phyloP scores from a whole-genome alignment of 2,113 vertebrate species.

The Semnornis frantzii region DNA sequence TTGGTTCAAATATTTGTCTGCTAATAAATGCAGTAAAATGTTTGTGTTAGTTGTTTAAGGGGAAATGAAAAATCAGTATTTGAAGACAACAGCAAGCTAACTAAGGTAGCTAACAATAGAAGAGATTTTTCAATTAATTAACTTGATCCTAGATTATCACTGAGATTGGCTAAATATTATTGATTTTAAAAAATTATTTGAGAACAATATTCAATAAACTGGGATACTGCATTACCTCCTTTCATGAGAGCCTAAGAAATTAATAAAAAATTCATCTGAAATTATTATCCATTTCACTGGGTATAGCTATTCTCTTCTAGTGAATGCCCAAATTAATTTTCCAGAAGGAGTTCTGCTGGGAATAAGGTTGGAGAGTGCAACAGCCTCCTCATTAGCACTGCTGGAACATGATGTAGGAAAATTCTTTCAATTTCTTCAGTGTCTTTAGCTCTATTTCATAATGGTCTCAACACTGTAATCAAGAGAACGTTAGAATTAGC shows the following conservation, averaged over 20 bases:
- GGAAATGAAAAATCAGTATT: background rate
- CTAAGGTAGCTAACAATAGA: background rate
- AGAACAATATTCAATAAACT: background rate
- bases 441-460: background rate
- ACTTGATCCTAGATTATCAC: background rate
- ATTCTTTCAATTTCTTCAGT: background rate
- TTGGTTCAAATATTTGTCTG: background rate
- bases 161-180: background rate
- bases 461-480: background rate
- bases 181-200: background rate
- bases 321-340: background rate
- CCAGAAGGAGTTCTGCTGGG: background rate
- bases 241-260: background rate
- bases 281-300: background rate
- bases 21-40: background rate
- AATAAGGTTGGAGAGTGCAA: background rate
- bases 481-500: background rate
- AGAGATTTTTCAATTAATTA: background rate
- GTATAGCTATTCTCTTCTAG: background rate
- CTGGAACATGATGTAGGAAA: background rate
- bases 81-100: background rate
- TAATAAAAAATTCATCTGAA: background rate
- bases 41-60: background rate
- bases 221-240: background rate
- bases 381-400: background rate